Conservation (phyloP, 1,140 invertebrate species). For the Cherax destructor region DNA sequence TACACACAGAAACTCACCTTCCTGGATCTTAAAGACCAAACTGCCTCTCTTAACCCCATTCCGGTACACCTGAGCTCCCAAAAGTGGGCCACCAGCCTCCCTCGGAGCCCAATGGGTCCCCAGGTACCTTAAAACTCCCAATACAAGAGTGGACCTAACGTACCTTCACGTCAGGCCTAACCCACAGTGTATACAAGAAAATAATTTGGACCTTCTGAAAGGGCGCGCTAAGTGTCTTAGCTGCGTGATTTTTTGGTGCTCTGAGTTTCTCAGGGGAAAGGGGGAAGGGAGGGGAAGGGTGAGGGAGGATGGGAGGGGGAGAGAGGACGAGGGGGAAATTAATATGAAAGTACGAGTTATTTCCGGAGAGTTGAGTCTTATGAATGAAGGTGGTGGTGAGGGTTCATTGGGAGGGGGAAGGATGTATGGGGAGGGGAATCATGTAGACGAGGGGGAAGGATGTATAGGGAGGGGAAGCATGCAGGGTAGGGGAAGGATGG, state of each 20-base stretch:
- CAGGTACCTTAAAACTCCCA: background rate
- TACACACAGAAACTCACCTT: too few species aligned
- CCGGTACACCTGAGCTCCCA: too few species aligned
- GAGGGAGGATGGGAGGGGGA: slow-evolving; percentile 34
- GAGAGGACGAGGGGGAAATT: background rate
- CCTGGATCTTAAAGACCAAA: too few species aligned
- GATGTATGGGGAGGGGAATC: background rate
- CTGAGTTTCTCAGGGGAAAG: background rate
- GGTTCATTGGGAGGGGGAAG: background rate
- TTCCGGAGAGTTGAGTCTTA: background rate
- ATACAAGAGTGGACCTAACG: too few species aligned
- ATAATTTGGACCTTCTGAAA: background rate
- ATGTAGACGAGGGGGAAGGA: background rate
- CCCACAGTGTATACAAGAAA: background rate
- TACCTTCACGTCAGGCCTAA: background rate
- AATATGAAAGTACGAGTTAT: background rate
- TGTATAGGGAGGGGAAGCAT: background rate
- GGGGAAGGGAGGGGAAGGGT: slow-evolving; percentile 27
- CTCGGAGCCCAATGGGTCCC: background rate
- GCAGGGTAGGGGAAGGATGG: background rate
- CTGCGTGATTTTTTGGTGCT: background rate
- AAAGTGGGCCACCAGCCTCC: background rate
- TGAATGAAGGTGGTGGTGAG: background rate
- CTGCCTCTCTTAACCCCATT: too few species aligned
- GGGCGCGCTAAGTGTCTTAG: too few species aligned